Conservation (phyloP, 2,113 vertebrate species). For the Potamarius usumacintae region DNA sequence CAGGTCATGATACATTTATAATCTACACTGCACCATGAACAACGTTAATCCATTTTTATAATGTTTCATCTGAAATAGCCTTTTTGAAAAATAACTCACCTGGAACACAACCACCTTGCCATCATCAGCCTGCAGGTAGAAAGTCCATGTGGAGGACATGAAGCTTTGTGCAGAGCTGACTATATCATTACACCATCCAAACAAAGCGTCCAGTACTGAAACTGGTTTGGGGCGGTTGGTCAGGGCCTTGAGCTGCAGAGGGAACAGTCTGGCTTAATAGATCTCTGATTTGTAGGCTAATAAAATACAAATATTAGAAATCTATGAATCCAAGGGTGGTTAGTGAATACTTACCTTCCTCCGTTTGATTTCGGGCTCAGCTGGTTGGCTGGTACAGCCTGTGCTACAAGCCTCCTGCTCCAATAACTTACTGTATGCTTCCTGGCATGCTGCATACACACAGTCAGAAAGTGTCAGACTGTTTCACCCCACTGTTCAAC, state of each 20-base stretch:
- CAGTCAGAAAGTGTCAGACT: background rate
- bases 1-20: background rate
- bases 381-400: slow-evolving; percentile 85
- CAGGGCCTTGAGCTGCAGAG: slow-evolving; percentile 70
- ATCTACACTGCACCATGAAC: background rate
- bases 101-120: slow-evolving; percentile 96
- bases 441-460: slow-evolving; percentile 80
- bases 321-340: background rate
- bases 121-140: slow-evolving; percentile 93
- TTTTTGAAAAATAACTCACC: slow-evolving; percentile 67
- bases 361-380: slow-evolving; percentile 78
- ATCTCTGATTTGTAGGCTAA: background rate
- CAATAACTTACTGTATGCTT: slow-evolving; percentile 83
- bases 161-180: slow-evolving; percentile 95
- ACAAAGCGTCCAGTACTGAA: slow-evolving; percentile 85
- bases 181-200: slow-evolving; percentile 90
- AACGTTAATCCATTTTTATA: background rate
- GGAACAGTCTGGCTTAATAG: background rate
- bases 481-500: background rate
- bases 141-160: slow-evolving; percentile 97
- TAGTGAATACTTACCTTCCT: slow-evolving; percentile 76
- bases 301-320: slow-evolving; percentile 21
- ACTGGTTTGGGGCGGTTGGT: slow-evolving; percentile 68
- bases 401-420: slow-evolving; percentile 87
- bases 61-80: background rate